These are phyloP conservation scores for Syrrhaptes paradoxus DNA, from an alignment of 2,113 vertebrate genomes.

Conservation along the genomic window DNA sequence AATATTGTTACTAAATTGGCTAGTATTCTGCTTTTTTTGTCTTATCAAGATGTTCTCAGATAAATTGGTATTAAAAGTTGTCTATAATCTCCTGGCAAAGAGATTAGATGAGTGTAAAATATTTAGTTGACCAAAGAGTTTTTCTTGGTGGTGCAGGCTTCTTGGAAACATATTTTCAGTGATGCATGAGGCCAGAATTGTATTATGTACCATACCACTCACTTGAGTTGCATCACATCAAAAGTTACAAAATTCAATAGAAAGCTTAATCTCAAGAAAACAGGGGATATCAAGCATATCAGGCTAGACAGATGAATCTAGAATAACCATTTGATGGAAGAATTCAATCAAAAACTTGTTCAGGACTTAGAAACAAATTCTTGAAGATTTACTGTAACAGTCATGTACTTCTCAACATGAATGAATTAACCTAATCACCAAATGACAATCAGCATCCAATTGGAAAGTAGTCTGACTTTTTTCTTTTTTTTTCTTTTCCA, in stretches of 20 bases:
- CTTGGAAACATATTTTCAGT: neutral
- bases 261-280: neutral
- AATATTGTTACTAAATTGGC: neutral
- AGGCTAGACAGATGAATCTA: neutral
- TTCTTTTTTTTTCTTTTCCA: neutral
- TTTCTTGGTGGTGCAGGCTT: neutral
- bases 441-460: neutral
- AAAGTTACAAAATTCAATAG: neutral
- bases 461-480: neutral
- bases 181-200: neutral
- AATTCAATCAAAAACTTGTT: neutral
- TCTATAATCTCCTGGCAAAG: neutral
- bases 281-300: neutral
- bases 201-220: neutral
- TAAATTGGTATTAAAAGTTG: neutral
- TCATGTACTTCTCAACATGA: neutral
- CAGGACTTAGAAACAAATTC: neutral
- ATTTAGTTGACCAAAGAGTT: neutral
- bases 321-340: neutral
- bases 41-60: neutral
- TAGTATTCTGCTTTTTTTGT: neutral
- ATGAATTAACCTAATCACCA: neutral
- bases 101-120: neutral
- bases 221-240: neutral
- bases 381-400: neutral